phyloP scores from a whole-genome alignment of 2,888 invertebrate genomes.

The Dioctria linearis region DNA sequence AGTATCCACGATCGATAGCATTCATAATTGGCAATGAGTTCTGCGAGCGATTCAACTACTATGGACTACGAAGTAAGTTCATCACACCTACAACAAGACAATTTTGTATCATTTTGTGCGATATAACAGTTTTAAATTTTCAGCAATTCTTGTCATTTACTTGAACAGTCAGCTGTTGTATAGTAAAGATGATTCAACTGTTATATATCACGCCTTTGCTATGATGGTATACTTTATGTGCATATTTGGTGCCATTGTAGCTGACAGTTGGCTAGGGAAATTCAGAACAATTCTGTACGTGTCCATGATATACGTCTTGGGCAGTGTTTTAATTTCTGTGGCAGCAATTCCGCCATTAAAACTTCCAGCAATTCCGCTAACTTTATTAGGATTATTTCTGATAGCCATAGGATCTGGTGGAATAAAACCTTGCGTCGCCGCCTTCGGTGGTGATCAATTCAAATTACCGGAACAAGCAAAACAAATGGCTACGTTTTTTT shows the following conservation, averaged over 20 bases:
- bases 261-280: slow-evolving; percentile 86
- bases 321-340: slow-evolving; percentile 78
- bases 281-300: slow-evolving; percentile 82
- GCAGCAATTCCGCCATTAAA: slow-evolving; percentile 74
- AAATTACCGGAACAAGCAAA: slow-evolving; percentile 76
- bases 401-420: slow-evolving; percentile 86
- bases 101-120: not conserved
- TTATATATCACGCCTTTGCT: slow-evolving; percentile 82
- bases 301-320: slow-evolving; percentile 80
- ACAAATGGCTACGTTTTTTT: slow-evolving; percentile 81
- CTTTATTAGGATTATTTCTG: slow-evolving; percentile 78
- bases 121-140: slow-evolving; percentile 57
- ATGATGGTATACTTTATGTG: slow-evolving; percentile 85
- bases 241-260: slow-evolving; percentile 83
- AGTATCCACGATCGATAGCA: slow-evolving; percentile 83
- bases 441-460: slow-evolving; percentile 89
- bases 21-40: slow-evolving; percentile 95
- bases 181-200: slow-evolving; percentile 77
- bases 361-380: slow-evolving; percentile 73
- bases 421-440: slow-evolving; percentile 86
- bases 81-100: slow-evolving; percentile 2
- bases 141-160: slow-evolving; percentile 85
- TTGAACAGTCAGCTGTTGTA: slow-evolving; percentile 78
- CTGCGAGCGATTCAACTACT: slow-evolving; percentile 95
- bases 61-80: slow-evolving; percentile 91